Base-by-base conservation (phyloP, 2,888 invertebrate species). In the Eristalis pertinax region DNA sequence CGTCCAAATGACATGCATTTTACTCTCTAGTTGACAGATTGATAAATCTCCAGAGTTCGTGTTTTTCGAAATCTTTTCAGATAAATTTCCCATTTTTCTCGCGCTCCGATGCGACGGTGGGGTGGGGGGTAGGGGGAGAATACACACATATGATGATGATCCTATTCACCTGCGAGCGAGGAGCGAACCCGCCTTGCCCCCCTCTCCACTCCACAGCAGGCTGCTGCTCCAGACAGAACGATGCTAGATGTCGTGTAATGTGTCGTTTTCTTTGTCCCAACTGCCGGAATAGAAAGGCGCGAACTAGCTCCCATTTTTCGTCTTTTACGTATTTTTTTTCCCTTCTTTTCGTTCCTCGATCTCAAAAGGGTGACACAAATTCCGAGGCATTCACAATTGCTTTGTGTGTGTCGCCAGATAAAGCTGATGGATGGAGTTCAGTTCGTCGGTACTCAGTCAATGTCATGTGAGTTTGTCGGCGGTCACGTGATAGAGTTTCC, bases 21-120 rank as follows among this genome's bases (percentile, higher is more conserved):
- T 84, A 84, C 84, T 87, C 87, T 84, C 84, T 41, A 87, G 84
- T 84, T 84, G 87, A 87, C 87, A 87, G 87, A 87, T 87, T 87
- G 87, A 87, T 87, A 87, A 87, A 87, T 87, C 84, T 87, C 84
- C 68, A 56, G 63, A 87, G 87, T 87, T 87, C 80, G 84, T 87
- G 83, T 79, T 83, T 75, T 87, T 79, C 67, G 75, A 75, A 79
- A 83, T 87, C 78, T 87, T 86, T 86, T 75, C 64, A 43, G 75
- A 83, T 87, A 75, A 41, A 72, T 64, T 76, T 75, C 50, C 32
- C 74, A 64, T 56, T 58, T 70, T 78, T 29, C 41, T 15, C 41
- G 26, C 60, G 65, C 24, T 35, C 11, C 19, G 10, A 24, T 50
- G 50, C 38, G 11, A 35, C 11, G 35, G 35, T 11, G 8, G 35